phyloP scores from a whole-genome alignment of 2,113 vertebrate species.

The Hemiprocne comata region DNA sequence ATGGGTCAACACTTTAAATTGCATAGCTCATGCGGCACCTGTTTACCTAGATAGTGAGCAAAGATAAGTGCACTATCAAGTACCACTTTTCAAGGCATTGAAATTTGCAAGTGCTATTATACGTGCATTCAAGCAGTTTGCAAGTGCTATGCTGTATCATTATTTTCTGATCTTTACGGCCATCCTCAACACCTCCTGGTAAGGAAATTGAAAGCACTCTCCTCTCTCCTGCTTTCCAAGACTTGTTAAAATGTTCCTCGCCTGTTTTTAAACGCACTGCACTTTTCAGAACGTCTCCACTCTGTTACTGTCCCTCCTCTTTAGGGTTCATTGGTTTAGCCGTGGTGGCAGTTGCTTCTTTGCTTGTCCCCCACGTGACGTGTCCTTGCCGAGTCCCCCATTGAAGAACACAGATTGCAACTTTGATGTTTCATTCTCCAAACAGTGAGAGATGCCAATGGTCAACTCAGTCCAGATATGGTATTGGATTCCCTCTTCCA shows the following conservation, averaged over 20 bases:
- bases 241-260: slow-evolving; percentile 38
- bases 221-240: slow-evolving; percentile 45
- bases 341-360: background rate
- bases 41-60: slow-evolving; percentile 82
- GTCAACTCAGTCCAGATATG: slow-evolving; percentile 35
- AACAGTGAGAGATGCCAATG: slow-evolving; percentile 44
- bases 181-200: slow-evolving; percentile 68
- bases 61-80: slow-evolving; percentile 79
- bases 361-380: background rate
- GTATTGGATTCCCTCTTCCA: slow-evolving; percentile 42
- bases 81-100: slow-evolving; percentile 92
- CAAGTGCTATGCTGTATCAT: slow-evolving; percentile 86
- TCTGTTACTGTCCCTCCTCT: slow-evolving; percentile 30
- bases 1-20: slow-evolving; percentile 94
- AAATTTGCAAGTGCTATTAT: slow-evolving; percentile 94
- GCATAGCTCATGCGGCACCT: slow-evolving; percentile 98
- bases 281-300: slow-evolving; percentile 43
- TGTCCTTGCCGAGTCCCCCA: slow-evolving; percentile 30
- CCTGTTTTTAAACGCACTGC: slow-evolving; percentile 1
- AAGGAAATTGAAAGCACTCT: slow-evolving; percentile 65
- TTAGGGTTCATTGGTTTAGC: slow-evolving; percentile 53
- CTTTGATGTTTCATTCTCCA: slow-evolving; percentile 20
- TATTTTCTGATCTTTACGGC: slow-evolving; percentile 75
- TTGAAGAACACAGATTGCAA: slow-evolving; percentile 55
- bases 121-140: slow-evolving; percentile 87